These are phyloP conservation scores for Leptatherina wallacei DNA, from an alignment of 2,797 vertebrate genomes.

Conservation along the genomic window DNA sequence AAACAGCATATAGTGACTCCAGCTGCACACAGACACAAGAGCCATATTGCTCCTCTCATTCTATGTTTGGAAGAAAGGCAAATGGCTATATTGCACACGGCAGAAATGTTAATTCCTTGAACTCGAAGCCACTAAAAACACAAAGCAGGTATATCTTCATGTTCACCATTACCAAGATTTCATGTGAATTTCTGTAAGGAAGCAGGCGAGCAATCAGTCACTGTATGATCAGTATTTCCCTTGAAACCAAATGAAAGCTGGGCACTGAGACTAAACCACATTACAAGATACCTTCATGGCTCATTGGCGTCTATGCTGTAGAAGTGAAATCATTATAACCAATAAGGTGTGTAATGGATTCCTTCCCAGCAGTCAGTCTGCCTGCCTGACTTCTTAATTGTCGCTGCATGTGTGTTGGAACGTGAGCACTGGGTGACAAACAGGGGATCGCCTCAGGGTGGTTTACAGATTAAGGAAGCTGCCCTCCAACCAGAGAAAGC, in stretches of 20 bases:
- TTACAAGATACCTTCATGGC: constrained; percentile 82
- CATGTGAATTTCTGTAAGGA: constrained; percentile 35
- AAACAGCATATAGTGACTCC: neutral
- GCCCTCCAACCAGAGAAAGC: constrained; percentile 39
- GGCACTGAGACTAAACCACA: constrained; percentile 76
- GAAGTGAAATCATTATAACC: constrained; percentile 86
- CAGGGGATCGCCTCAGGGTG: constrained; percentile 42
- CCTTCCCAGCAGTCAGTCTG: constrained; percentile 75
- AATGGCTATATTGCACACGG: constrained; percentile 10
- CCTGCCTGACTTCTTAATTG: constrained; percentile 82
- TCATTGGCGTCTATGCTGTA: constrained; percentile 80
- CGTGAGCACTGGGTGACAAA: constrained; percentile 30
- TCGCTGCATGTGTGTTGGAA: constrained; percentile 61
- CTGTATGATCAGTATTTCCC: constrained; percentile 74
- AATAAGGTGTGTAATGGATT: constrained; percentile 89
- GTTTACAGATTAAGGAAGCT: constrained; percentile 45
- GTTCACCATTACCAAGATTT: constrained; percentile 31
- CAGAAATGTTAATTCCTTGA: constrained; percentile 4
- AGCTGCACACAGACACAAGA: constrained; percentile 7
- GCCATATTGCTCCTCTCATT: constrained; percentile 21
- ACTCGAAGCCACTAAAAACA: constrained; percentile 15
- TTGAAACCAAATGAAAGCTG: constrained; percentile 73
- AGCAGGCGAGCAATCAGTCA: constrained; percentile 48
- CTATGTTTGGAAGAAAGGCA: constrained; percentile 19
- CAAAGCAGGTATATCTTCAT: constrained; percentile 18